Base-by-base conservation (phyloP, 2,797 vertebrate species). In the Epinephelus awoara region DNA sequence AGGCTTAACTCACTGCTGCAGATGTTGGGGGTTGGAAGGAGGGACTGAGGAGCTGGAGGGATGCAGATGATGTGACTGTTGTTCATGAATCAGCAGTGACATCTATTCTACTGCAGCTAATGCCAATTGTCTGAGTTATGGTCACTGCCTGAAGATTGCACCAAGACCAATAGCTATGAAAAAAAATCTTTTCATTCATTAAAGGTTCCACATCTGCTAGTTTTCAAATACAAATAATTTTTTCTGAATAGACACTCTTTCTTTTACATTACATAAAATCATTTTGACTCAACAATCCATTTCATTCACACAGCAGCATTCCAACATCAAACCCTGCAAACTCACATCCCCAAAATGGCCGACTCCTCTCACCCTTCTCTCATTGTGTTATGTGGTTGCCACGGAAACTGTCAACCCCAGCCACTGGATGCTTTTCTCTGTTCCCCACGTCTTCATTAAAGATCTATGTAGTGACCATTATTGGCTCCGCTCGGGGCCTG, bases 311-410 rank as follows among this genome's bases (percentile, higher is more conserved):
- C n/a, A 23, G 14, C 61, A 62, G 56, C 66, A 54, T 62, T 67
- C 18, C 19, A 52, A 55, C 40, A 62, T 75, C 57, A 84, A 58
- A 74, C 54, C 15, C 61, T 54, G 58, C 80, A 80, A 51, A 73
- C 54, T 82, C 80, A 55, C 75, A 78, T 23, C 61, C 70, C 62
- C 84, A 90, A 92, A 91, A 93, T 93, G 88, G 85, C 89, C 0
- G 72, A 66, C 68, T 85, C 54, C 44, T 18, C 55, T 76, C 29
- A 47, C 54, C 59, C 67, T 46, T 71, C 49, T 66, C 46, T 77
- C 47, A 56, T 49, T 84, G 82, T 82, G 71, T 85, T 83, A 61
- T 47, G 44, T 38, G 62, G 91, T 93, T 93, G 63, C 89, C 75
- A 83, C 14, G 21, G 79, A 65, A 86, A 89, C 89, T 67, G 67